Evolutionary conservation across 2,797 vertebrate genomes (phyloP), one percentile per base, ranked within the genome.

Genomic region (Natrix natrix): DNA sequence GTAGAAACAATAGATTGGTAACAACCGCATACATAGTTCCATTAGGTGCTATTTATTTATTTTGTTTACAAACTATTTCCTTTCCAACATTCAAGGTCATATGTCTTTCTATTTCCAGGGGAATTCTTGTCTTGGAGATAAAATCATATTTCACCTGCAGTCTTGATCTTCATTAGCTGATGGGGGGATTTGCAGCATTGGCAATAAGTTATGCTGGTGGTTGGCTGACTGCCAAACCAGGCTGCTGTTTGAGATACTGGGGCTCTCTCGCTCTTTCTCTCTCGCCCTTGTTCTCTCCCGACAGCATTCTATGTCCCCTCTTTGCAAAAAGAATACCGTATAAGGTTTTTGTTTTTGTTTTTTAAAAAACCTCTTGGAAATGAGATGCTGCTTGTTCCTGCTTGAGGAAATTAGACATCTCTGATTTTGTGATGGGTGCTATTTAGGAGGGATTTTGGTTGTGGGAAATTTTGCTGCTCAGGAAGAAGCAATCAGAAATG

Each of bases 401-500:
- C 93, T 92, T 94, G 91, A 32, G 43, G 43, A 89, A 28, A 8
- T 56, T 16, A 93, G 91, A 28, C 55, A 93, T 92, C 94, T 91
- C 59, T 91, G 94, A 94, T 94, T 78, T 91, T 94, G 94, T 96
- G 94, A 87, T 93, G 13, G 59, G 97, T 98, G 97, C 97, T 98
- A 97, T 98, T 86, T 97, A 97, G 95, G 96, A 97, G 97, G 97
- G 97, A 97, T 98, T 97, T 97, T 97, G 98, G 96, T 97, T 96
- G 95, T 94, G 17, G 90, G 94, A 95, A 95, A 96, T 97, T 96
- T 95, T 93, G 92, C 95, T 95, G 59, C 74, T 94, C 96, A 95
- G 92, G 26, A 94, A 96, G 96, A 96, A 96, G 96, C 96, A 94
- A 94, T 95, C 95, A 94, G 94, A 96, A 95, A 97, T 93, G 96